Conservation (phyloP, 1,140 invertebrate species). For the Antheraea mylitta region DNA sequence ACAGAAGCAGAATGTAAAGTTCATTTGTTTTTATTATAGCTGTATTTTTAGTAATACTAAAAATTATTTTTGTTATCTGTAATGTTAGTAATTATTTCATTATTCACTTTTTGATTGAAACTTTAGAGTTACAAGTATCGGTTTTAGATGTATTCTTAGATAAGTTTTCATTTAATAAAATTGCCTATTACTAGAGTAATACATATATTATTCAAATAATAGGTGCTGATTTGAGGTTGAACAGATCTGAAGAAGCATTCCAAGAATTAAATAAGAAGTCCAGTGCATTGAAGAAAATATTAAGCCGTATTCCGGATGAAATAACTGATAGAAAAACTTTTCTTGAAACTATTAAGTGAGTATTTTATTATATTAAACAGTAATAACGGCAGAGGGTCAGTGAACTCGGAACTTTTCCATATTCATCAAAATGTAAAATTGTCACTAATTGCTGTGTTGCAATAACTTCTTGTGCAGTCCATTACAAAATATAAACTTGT, state of each 20-base stretch:
- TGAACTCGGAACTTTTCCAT: no score
- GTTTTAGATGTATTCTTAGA: no score
- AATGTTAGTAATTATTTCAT: no score
- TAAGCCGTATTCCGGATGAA: constrained; percentile 99
- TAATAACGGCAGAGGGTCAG: background rate
- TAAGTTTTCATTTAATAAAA: background rate
- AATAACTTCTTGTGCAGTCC: no score
- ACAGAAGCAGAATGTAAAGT: constrained; percentile 91
- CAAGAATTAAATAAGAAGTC: constrained; percentile 98
- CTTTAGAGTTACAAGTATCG: no score
- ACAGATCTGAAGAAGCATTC: constrained; percentile 96
- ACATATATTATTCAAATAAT: constrained; percentile 35
- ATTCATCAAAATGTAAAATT: no score
- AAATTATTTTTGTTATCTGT: background rate
- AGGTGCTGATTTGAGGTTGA: constrained; percentile 93
- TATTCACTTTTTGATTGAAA: no score
- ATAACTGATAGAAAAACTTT: constrained; percentile 99
- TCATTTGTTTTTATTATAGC: background rate
- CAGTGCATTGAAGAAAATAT: constrained; percentile 94
- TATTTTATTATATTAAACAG: constrained; percentile 16
- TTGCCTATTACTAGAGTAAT: background rate
- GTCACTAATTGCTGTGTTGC: no score
- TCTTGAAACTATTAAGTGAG: constrained; percentile 99
- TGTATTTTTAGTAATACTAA: background rate
- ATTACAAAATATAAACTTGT: no score